These are phyloP conservation scores for Pipra filicauda DNA, from an alignment of 2,113 vertebrate species.

Conservation along the genomic window DNA sequence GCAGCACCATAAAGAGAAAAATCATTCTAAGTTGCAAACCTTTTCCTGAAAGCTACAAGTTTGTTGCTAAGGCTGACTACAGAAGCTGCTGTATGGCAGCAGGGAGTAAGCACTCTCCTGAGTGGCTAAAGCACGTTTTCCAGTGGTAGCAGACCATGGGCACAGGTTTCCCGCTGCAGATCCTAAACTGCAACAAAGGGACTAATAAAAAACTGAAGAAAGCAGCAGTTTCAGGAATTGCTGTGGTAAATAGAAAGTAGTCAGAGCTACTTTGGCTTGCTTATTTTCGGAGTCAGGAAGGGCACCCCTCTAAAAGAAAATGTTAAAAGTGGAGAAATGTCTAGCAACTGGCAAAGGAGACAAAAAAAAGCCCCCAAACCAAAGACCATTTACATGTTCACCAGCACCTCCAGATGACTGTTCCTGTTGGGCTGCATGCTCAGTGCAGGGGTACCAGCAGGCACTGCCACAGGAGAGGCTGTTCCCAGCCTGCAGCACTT, in stretches of 20 bases:
- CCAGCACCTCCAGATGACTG: background rate
- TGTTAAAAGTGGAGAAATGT: background rate
- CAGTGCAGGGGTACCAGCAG: background rate
- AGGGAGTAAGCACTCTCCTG: accelerated
- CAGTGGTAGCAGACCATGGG: background rate
- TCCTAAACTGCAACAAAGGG: background rate
- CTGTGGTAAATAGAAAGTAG: background rate
- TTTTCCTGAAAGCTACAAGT: background rate
- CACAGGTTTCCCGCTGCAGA: background rate
- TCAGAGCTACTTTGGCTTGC: background rate
- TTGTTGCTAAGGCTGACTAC: background rate
- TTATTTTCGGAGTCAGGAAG: background rate
- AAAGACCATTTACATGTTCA: background rate
- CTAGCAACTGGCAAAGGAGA: background rate
- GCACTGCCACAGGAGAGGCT: background rate
- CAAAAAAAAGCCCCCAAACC: background rate
- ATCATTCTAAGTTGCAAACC: background rate
- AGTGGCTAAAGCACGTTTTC: background rate
- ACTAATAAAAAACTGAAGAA: background rate
- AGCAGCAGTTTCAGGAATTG: background rate
- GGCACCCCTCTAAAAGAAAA: background rate
- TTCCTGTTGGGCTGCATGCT: background rate
- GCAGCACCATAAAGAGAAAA: background rate
- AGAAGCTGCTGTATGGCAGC: background rate
- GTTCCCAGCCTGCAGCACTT: background rate